phyloP scores from a whole-genome alignment of 2,113 vertebrate genomes.

The Poicephalus gulielmi region DNA sequence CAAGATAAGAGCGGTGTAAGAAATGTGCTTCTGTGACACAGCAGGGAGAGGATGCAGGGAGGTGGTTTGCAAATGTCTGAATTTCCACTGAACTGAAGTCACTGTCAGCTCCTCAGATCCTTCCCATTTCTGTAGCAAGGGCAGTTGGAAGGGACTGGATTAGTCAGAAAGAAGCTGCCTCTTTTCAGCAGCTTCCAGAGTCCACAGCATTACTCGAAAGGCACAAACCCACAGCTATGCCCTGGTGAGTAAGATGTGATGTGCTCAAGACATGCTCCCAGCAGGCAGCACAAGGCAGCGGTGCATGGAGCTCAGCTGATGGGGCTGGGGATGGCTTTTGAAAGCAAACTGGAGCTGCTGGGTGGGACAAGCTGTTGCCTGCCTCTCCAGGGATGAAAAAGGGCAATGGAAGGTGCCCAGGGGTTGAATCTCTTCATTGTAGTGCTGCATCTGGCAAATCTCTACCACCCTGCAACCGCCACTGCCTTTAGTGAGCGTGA shows the following conservation, averaged over 20 bases:
- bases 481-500: background rate
- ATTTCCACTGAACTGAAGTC: background rate
- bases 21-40: background rate
- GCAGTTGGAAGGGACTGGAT: background rate
- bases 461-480: background rate
- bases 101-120: background rate
- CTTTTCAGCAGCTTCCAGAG: background rate
- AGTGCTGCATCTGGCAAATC: background rate
- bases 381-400: background rate
- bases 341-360: background rate
- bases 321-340: background rate
- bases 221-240: background rate
- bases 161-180: background rate
- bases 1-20: background rate
- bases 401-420: background rate
- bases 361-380: background rate
- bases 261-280: rapidly evolving
- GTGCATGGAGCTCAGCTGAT: rapidly evolving
- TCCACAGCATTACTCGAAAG: background rate
- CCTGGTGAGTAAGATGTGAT: background rate
- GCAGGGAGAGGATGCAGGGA: background rate
- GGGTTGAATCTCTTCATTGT: background rate
- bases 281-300: background rate
- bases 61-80: background rate
- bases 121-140: background rate